phyloP scores from a whole-genome alignment of 2,797 vertebrate genomes.

The Hafferia zeledoni region DNA sequence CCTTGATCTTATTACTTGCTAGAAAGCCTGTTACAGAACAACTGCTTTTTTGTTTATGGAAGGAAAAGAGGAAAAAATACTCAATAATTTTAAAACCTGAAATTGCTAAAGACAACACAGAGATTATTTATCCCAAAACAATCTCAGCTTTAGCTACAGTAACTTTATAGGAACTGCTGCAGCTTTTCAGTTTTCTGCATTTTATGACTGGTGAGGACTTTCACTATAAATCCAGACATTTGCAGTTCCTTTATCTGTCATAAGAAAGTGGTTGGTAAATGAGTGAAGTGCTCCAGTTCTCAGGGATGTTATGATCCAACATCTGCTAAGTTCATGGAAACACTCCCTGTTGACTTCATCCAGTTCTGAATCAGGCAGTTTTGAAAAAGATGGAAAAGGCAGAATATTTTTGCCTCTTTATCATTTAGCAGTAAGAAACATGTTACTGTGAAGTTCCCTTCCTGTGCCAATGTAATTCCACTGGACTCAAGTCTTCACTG shows the following conservation, averaged over 20 bases:
- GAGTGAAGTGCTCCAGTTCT: slow-evolving; percentile 15
- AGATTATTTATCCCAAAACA: slow-evolving; percentile 60
- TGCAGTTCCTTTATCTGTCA: slow-evolving; percentile 3
- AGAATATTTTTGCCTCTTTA: neutral
- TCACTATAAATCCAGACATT: slow-evolving; percentile 16
- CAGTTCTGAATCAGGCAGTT: neutral
- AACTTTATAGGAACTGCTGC: slow-evolving; percentile 36
- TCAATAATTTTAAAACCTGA: slow-evolving; percentile 40
- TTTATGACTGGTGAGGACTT: slow-evolving; percentile 27
- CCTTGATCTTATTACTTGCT: slow-evolving; percentile 63
- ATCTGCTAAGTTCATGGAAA: slow-evolving; percentile 23
- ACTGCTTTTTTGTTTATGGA: slow-evolving; percentile 65
- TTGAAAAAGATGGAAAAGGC: neutral
- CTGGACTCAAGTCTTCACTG: neutral
- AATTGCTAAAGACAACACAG: slow-evolving; percentile 64
- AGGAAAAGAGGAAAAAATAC: slow-evolving; percentile 51
- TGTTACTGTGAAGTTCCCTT: neutral
- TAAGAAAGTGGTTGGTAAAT: slow-evolving; percentile 32
- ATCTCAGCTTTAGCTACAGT: slow-evolving; percentile 45
- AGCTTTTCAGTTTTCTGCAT: slow-evolving; percentile 45
- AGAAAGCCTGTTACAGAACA: slow-evolving; percentile 60
- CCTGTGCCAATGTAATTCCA: neutral
- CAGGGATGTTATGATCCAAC: neutral
- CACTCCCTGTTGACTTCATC: neutral
- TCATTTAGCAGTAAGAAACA: neutral